Base-by-base conservation (phyloP, 2,113 vertebrate species). In the Ranitomeya variabilis region DNA sequence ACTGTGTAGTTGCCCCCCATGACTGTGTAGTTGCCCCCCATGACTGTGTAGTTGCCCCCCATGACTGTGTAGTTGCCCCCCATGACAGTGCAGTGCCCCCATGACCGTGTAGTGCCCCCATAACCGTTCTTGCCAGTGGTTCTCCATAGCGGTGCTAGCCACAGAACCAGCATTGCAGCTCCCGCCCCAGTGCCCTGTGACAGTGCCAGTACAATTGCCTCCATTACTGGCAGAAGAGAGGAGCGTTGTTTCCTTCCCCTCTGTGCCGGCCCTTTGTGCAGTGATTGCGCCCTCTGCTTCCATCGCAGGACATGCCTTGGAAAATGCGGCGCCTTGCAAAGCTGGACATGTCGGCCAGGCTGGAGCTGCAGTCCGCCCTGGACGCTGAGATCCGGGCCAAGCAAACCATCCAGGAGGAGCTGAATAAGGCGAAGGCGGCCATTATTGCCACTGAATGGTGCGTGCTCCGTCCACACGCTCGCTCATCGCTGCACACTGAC, bases 281-380 rank as follows among this genome's bases (percentile, higher is more conserved):
- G 14, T 57, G 15, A 6, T 69, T 19, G 2, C 9, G 4, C 37
- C 8, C 52, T 37, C 11, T 83, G 10, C 26, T 21, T 59, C 10
- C 45, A 13, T 74, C 62, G 21, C 90, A 99, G 98, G 98, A 99
- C 93, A 99, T 99, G 97, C 98, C 97, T 0, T 99, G 98, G 98
- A 99, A 99, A 93, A 98, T 99, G 97, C 95, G 98, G 0, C 97
- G 98, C 84, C 98, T 99, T 51, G 97, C 98, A 57, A 99, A 99
- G 94, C 94, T 99, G 93, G 98, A 99, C 91, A 99, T 99, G 98
- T 99, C 98, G 13, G 98, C 98, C 0, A 96, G 98, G 83, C 89
- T 99, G 91, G 98, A 99, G 91, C 95, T 99, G 31, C 98, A 99
- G 92, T 99, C 98, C 2, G 98, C 98, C 16, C 92, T 99, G 55